A percentile compares a stretch with the other conserved stretches of the same genome.
Evolutionary conservation across 2,888 invertebrate species (phyloP).

Genomic region (Miltochrista miniata): DNA sequence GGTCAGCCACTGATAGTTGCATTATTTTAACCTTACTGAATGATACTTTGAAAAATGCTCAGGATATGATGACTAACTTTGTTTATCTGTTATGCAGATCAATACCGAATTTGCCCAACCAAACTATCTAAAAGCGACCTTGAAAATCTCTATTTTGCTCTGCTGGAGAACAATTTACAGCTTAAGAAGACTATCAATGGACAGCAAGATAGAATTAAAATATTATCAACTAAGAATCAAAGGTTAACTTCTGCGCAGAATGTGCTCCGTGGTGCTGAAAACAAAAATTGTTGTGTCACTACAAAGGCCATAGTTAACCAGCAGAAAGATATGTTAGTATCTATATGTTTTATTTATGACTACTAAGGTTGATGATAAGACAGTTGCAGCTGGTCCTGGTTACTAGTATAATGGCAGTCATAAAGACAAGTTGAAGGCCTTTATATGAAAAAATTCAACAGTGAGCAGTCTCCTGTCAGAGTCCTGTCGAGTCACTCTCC

Average conservation of each 20-base stretch:
- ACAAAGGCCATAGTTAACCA: conserved; percentile 54
- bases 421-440: too few species aligned
- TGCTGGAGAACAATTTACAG: conserved; percentile 84
- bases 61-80: too few species aligned
- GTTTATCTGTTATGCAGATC: conserved; percentile 37
- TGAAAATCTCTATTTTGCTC: conserved; percentile 86
- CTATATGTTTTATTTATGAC: too few species aligned
- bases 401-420: too few species aligned
- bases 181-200: conserved; percentile 85
- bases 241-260: conserved; percentile 53
- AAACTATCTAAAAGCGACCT: conserved; percentile 85
- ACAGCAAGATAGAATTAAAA: conserved; percentile 81
- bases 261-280: conserved; percentile 38
- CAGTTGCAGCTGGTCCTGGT: too few species aligned
- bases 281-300: conserved; percentile 52
- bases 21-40: too few species aligned
- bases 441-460: too few species aligned
- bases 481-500: too few species aligned
- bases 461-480: too few species aligned
- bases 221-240: conserved; percentile 60
- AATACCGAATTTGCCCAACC: conserved; percentile 61
- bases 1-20: too few species aligned
- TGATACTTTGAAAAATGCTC: too few species aligned
- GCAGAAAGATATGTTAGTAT: conserved; percentile 63
- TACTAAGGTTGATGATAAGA: too few species aligned